Base-by-base conservation (phyloP, 2,888 invertebrate species). In the Leptopilina drosophilae region DNA sequence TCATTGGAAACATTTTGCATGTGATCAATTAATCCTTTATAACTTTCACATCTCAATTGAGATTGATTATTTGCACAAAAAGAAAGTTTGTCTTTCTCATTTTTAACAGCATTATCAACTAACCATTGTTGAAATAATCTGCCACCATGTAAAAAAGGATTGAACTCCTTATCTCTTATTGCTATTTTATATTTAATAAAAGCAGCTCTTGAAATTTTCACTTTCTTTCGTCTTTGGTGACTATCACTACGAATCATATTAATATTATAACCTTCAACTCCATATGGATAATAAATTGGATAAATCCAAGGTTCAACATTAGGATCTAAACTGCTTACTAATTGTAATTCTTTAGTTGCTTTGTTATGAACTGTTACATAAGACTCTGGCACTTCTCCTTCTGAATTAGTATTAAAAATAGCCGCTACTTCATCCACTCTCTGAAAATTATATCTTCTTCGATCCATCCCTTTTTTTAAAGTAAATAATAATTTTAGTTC, bases 21-120 rank as follows among this genome's bases (percentile, higher is more conserved):
- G 82, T 85, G 79, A 81, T 88, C 87, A 69, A 85, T 78, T 69
- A 88, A 81, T 79, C 85, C 84, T 81, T 80, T 84, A 82, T 84
- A 85, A 40, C 77, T 78, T 56, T 84, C 82, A 11, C 80, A 79
- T 56, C 81, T 77, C 46, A 82, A 64, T 78, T 82, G 59, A 64
- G 20, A 75, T 79, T 84, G 83, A 80, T 82, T 78, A 11, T 12
- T 26, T 49, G 66, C 78, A 9, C 73, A 77, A 42, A 64, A 84
- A n/a, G 78, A 14, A 42, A 84, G 83, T 53, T 81, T 73, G 76
- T 84, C 83, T 66, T 78, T 84, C 56, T 91, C 90, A 15, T 88
- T 86, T 79, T 88, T 89, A 15, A n/a, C 62, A 64, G 12, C 20
- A 26, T 9, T 64, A 26, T 84, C 82, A 11, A 83, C 81, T 6